A percentile compares a stretch with the other conserved stretches of the same genome.
These are phyloP conservation scores for Sphecodes monilicornis DNA, from an alignment of 2,888 invertebrate species.

Conservation along the genomic window DNA sequence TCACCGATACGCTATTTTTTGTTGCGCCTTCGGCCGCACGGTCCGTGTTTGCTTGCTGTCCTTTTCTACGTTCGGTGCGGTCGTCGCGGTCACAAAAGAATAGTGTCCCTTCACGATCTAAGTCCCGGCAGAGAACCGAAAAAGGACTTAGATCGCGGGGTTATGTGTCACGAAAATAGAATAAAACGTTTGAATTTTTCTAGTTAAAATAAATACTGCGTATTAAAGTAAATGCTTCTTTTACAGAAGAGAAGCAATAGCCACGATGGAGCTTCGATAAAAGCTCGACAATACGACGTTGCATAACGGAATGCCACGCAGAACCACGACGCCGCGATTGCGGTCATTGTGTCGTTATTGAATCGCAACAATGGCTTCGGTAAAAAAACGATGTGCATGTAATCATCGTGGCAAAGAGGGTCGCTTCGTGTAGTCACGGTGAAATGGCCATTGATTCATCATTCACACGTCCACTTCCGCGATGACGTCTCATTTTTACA, in stretches of 20 bases:
- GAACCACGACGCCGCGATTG: constrained; percentile 29
- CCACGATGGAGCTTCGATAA: background rate
- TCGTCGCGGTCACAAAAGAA: too few relatives aligned
- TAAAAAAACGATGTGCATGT: constrained; percentile 24
- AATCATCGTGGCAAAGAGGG: constrained; percentile 24
- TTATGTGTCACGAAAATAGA: too few relatives aligned
- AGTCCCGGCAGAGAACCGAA: too few relatives aligned
- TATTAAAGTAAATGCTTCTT: background rate
- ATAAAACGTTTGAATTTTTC: background rate
- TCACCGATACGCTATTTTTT: too few relatives aligned
- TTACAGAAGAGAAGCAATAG: background rate
- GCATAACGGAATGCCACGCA: constrained; percentile 37
- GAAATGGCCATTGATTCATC: constrained; percentile 1
- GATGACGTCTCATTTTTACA: background rate
- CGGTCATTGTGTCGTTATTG: constrained; percentile 43
- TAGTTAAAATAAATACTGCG: background rate
- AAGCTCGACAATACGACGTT: constrained; percentile 11
- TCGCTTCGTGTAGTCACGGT: constrained; percentile 1
- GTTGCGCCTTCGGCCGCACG: too few relatives aligned
- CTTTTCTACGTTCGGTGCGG: too few relatives aligned
- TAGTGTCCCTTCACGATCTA: too few relatives aligned
- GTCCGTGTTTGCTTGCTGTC: too few relatives aligned
- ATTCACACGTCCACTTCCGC: background rate
- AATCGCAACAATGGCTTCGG: constrained; percentile 33
- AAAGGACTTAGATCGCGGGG: too few relatives aligned